Conservation (phyloP, 1,140 invertebrate genomes). For the Bacillus rossius region DNA sequence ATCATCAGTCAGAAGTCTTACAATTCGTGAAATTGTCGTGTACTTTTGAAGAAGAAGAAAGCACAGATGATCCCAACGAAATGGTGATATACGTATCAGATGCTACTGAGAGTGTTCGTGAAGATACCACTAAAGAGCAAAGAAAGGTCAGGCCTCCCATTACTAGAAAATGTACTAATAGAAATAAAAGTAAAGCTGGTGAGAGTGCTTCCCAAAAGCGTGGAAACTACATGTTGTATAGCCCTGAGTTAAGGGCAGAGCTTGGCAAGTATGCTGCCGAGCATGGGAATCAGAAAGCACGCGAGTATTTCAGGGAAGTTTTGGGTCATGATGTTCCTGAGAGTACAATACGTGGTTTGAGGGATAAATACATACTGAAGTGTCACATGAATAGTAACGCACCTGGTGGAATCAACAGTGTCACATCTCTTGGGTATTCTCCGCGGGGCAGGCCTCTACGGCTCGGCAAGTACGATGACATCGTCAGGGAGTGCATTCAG, state of each 20-base stretch:
- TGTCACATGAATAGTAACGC: slow-evolving; percentile 20
- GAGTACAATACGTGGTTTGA: slow-evolving; percentile 38
- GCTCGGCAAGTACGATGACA: slow-evolving; percentile 39
- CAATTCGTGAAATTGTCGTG: no score
- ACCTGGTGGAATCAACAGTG: slow-evolving; percentile 18
- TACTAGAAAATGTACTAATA: not conserved
- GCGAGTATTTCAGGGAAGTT: slow-evolving; percentile 33
- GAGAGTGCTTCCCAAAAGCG: slow-evolving; percentile 1
- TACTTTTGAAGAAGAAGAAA: not conserved
- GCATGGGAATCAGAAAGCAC: slow-evolving; percentile 36
- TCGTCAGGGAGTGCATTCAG: slow-evolving; percentile 39
- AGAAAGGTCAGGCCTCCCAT: not conserved
- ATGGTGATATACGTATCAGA: no score
- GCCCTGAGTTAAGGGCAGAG: slow-evolving; percentile 39
- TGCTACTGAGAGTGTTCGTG: not conserved
- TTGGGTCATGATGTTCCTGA: slow-evolving; percentile 37
- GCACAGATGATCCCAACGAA: slow-evolving; percentile 1
- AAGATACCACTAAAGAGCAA: not conserved
- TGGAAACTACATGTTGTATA: slow-evolving; percentile 33
- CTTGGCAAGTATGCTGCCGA: slow-evolving; percentile 40
- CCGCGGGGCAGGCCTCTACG: slow-evolving; percentile 37
- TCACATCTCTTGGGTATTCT: slow-evolving; percentile 35
- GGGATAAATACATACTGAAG: slow-evolving; percentile 37
- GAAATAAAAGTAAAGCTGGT: not conserved
- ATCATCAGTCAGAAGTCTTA: no score